Conservation (phyloP, 2,888 invertebrate genomes). For the Pogonocherus hispidulus region DNA sequence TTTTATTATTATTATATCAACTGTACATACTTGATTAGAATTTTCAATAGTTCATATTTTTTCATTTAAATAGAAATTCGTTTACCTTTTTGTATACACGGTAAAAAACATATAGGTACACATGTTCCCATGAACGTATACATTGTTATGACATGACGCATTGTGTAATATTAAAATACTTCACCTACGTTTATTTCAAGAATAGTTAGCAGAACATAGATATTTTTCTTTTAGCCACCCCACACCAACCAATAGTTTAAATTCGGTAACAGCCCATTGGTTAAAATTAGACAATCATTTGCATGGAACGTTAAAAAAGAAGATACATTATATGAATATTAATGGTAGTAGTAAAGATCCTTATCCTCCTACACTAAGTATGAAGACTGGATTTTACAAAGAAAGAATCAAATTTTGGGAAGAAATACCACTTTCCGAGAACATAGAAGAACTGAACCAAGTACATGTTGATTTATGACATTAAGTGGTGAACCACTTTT, state of each 20-base stretch:
- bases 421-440: constrained; percentile 51
- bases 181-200: too few relatives aligned
- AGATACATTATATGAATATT: constrained; percentile 43
- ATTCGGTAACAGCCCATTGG: background rate
- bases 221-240: constrained; percentile 36
- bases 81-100: too few relatives aligned
- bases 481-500: background rate
- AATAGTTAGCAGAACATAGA: too few relatives aligned
- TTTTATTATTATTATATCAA: background rate
- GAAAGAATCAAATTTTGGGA: constrained; percentile 55
- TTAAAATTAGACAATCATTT: constrained; percentile 5
- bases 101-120: too few relatives aligned
- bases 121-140: too few relatives aligned
- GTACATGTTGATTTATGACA: constrained; percentile 19
- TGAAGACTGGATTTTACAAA: constrained; percentile 49
- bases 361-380: constrained; percentile 31
- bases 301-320: constrained; percentile 24
- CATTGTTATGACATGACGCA: too few relatives aligned
- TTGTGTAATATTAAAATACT: too few relatives aligned
- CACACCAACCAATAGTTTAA: constrained; percentile 11
- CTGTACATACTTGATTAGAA: too few relatives aligned
- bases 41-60: too few relatives aligned
- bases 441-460: constrained; percentile 45
- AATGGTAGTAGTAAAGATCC: constrained; percentile 25
- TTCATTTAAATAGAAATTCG: too few relatives aligned